These are phyloP conservation scores for Platycercus adscitus DNA, from an alignment of 2,113 vertebrate species.

Conservation along the genomic window DNA sequence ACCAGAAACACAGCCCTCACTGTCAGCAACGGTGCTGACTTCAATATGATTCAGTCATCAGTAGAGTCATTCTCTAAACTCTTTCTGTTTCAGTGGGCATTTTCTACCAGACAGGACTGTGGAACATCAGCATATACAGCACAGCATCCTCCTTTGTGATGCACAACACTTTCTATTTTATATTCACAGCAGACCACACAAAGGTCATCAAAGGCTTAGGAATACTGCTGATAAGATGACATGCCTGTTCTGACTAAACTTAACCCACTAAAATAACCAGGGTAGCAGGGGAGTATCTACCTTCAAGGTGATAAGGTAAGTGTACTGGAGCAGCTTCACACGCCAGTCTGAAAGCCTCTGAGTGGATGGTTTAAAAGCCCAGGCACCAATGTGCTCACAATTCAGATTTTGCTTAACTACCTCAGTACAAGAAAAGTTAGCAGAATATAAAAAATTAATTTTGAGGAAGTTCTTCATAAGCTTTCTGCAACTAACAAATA, in stretches of 20 bases:
- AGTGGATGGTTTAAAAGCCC: neutral
- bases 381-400: neutral
- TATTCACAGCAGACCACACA: neutral
- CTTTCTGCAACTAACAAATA: slow-evolving; percentile 52
- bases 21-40: neutral
- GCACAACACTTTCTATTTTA: neutral
- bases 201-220: neutral
- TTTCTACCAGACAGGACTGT: neutral
- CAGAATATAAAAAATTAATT: slow-evolving; percentile 63
- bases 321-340: neutral
- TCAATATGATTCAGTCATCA: neutral
- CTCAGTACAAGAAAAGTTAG: slow-evolving; percentile 62
- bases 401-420: slow-evolving; percentile 14
- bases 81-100: neutral
- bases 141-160: neutral
- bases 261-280: neutral
- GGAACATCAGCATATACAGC: neutral
- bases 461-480: slow-evolving; percentile 62
- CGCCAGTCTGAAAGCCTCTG: neutral
- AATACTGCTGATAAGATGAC: neutral
- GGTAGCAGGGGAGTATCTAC: neutral
- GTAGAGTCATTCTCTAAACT: neutral
- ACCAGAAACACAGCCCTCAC: neutral
- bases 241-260: neutral
- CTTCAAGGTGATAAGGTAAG: neutral